These are phyloP conservation scores for Leucopsar rothschildi DNA, from an alignment of 2,113 vertebrate genomes.

Conservation along the genomic window DNA sequence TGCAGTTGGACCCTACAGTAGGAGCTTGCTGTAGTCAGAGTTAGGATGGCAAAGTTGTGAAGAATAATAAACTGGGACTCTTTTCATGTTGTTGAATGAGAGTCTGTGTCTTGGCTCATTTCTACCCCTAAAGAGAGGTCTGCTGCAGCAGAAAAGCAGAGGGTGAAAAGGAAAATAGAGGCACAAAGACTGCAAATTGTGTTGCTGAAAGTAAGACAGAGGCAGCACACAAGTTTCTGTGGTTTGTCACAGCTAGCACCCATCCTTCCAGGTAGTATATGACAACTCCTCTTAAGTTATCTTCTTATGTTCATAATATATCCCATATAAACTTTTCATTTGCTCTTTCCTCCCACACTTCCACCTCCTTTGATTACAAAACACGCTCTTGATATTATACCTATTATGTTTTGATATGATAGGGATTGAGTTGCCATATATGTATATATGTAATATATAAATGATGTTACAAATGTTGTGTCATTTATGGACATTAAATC, in stretches of 20 bases:
- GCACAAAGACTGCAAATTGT: background rate
- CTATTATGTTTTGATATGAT: background rate
- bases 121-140: too few species aligned
- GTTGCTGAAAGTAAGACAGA: background rate
- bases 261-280: background rate
- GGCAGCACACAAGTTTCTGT: background rate
- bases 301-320: background rate
- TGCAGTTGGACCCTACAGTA: too few species aligned
- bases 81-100: too few species aligned
- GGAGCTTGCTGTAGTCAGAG: too few species aligned
- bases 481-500: background rate
- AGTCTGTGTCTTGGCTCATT: too few species aligned
- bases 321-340: background rate
- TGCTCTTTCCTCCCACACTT: background rate
- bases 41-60: too few species aligned
- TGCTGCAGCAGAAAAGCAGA: background rate
- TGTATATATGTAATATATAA: rapidly evolving
- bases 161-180: background rate
- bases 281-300: background rate
- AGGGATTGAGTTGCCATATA: background rate
- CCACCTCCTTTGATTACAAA: background rate
- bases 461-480: background rate
- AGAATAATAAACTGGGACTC: too few species aligned
- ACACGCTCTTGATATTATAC: background rate
- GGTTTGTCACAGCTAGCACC: background rate